These are phyloP conservation scores for Ophion ventricosus DNA, from an alignment of 2,888 invertebrate genomes.

Conservation along the genomic window DNA sequence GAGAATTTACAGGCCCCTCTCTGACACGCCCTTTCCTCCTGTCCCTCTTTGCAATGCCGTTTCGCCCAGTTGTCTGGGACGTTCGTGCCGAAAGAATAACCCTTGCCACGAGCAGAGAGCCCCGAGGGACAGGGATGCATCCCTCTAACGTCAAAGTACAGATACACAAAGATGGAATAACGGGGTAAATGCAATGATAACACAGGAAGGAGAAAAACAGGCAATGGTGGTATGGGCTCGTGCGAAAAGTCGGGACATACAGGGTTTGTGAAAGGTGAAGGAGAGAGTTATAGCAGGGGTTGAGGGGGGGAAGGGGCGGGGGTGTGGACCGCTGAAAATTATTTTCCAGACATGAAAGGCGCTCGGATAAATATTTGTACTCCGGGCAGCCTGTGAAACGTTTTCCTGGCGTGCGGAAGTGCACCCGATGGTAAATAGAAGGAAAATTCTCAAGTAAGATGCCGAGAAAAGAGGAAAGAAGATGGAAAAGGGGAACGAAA, in stretches of 20 bases:
- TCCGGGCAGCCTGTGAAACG: conserved; percentile 69
- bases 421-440: conserved; percentile 68
- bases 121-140: conserved; percentile 49
- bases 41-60: conserved; percentile 22
- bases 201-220: conserved; percentile 54
- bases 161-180: conserved; percentile 30
- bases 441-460: conserved; percentile 58
- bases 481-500: conserved; percentile 37
- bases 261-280: not conserved
- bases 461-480: conserved; percentile 32
- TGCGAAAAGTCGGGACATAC: conserved; percentile 1
- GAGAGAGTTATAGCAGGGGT: not conserved
- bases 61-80: conserved; percentile 24
- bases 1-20: conserved; percentile 19
- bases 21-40: not conserved
- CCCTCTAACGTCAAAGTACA: conserved; percentile 2
- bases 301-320: conserved; percentile 8
- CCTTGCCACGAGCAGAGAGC: conserved; percentile 63
- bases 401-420: conserved; percentile 66
- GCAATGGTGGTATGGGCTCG: conserved; percentile 32
- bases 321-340: conserved; percentile 66
- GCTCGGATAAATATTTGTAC: conserved; percentile 72
- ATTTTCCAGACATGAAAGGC: conserved; percentile 72
- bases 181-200: conserved; percentile 53
- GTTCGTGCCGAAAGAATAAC: conserved; percentile 63